phyloP scores from a whole-genome alignment of 2,113 vertebrate species.

The Polypterus bichir region DNA sequence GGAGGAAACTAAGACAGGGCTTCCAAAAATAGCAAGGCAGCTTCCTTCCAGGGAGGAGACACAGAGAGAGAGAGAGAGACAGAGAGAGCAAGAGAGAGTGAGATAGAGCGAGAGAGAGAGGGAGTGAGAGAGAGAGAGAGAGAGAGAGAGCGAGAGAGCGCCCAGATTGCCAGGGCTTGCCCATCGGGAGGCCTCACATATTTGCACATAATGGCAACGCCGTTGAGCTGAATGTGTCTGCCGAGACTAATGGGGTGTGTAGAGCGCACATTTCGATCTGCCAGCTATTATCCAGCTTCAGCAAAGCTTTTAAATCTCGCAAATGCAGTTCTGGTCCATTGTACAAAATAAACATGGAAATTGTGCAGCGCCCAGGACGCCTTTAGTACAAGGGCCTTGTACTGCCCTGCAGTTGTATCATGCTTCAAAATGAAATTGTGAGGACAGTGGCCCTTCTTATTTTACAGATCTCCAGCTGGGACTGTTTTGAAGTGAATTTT shows the following conservation, averaged over 20 bases:
- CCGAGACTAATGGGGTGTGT: conserved; percentile 73
- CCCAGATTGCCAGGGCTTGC: no score
- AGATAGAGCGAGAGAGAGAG: not conserved
- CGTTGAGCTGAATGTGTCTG: conserved; percentile 35
- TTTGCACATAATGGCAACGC: no score
- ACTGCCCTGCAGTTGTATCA: no score
- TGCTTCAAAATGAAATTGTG: no score
- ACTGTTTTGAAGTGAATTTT: no score
- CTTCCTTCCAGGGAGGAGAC: conserved; percentile 55
- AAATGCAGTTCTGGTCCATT: conserved; percentile 75
- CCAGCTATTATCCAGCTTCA: conserved; percentile 63
- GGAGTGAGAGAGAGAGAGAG: not conserved
- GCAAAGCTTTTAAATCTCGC: conserved; percentile 72
- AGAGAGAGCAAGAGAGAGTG: conserved; percentile 32
- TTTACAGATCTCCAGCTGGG: no score
- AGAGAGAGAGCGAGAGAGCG: no score
- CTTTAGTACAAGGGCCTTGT: no score
- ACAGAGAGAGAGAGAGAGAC: conserved; percentile 33
- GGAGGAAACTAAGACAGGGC: no score
- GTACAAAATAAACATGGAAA: conserved; percentile 79
- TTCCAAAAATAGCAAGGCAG: no score
- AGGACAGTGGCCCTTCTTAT: no score
- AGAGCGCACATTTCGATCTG: conserved; percentile 66
- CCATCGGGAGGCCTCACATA: no score
- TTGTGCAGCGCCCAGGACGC: conserved; percentile 28